phyloP scores from a whole-genome alignment of 2,888 invertebrate species.

The Mimumesa dahlbomi region DNA sequence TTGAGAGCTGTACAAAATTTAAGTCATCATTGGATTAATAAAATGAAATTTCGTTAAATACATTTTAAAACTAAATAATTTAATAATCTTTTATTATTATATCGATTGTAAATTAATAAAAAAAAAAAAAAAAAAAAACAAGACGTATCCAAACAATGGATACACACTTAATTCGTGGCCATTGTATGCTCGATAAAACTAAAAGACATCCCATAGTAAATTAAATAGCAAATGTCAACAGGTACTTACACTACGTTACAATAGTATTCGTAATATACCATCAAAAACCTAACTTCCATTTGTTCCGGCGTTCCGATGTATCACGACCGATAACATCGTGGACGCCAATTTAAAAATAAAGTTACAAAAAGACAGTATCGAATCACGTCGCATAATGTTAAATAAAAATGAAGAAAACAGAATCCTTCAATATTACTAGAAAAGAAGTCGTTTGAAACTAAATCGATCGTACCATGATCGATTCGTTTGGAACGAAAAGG shows the following conservation, averaged over 20 bases:
- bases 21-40: conserved; percentile 3
- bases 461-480: too few species aligned
- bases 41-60: not conserved
- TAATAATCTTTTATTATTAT: not conserved
- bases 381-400: conserved; percentile 34
- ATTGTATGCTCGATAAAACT: conserved; percentile 71
- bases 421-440: too few species aligned
- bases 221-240: conserved; percentile 61
- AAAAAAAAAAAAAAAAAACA: not conserved
- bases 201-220: conserved; percentile 61
- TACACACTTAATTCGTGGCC: conserved; percentile 56
- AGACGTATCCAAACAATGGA: conserved; percentile 44
- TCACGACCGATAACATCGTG: conserved; percentile 10
- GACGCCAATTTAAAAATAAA: conserved; percentile 9
- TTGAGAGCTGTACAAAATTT: too few species aligned
- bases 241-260: conserved; percentile 47
- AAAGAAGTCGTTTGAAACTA: conserved; percentile 23
- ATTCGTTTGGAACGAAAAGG: conserved; percentile 33
- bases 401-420: conserved; percentile 10
- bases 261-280: conserved; percentile 18
- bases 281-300: conserved; percentile 2
- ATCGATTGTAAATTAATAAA: not conserved
- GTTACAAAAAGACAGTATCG: conserved; percentile 30
- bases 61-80: not conserved
- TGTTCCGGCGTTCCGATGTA: not conserved